Base-by-base conservation (phyloP, 2,888 invertebrate genomes). In the Pollenia angustigena region DNA sequence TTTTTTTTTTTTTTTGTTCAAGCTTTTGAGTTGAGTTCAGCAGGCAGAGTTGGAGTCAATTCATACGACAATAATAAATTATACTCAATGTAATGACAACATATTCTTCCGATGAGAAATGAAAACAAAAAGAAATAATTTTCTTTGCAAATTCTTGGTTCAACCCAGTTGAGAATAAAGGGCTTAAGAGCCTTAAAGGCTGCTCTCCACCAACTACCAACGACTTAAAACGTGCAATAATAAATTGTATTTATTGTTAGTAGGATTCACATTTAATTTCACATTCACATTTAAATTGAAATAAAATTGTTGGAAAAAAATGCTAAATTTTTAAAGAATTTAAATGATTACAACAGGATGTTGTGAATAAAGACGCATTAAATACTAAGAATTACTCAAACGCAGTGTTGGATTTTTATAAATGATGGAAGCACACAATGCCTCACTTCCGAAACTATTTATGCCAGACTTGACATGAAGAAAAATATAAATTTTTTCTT, bases 41-140 rank as follows among this genome's bases (percentile, higher is more conserved):
- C 4, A 71, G 62, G 54, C 68, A 58, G 40, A 18, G 48, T 32
- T 11, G 23, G 44, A 85, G 42, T 54, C 64, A 75, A 58, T 75
- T 75, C 75, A 58, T 56, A 66, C 16, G 71, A 80, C 82, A 79
- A 83, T 80, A 83, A 83, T 83, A 83, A 83, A 83, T 78, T 78
- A 66, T 72, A 72, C 32, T 66, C 48, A 78, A 72, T 66, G 78
- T 56, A 78, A 62, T 64, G 58, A 64, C 58, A 83, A 83, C 46
- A 56, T 71, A 76, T 76, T 71, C 40, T 56, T 42, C 18, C 44
- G 11, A 62, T 64, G 52, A 64, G 42, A 52, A 69, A 40, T 60
- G 23, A 58, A 52, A 69, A 52, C 16, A 79, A 76, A 80, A 60
- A 9, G 46, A 58, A 58, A 62, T 14, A 48, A n/a, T 81, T 66